Conservation (phyloP, 1,140 invertebrate genomes). For the Sarcophaga bullata region DNA sequence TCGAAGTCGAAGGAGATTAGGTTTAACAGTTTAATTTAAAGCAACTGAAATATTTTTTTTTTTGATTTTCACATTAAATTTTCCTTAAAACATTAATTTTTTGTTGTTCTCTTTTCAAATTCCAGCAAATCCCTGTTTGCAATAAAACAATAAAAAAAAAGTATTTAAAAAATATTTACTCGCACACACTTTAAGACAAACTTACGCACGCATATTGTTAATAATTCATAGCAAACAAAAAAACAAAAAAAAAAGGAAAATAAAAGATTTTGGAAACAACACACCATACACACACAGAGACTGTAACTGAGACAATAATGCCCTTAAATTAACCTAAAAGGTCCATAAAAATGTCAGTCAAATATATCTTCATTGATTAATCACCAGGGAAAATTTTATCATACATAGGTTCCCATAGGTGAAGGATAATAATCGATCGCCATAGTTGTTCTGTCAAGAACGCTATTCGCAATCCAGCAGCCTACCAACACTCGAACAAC, state of each 20-base stretch:
- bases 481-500: no score
- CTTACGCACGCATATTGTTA: background rate
- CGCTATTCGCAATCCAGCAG: no score
- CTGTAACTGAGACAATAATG: background rate
- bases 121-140: background rate
- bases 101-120: background rate
- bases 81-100: no score
- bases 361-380: constrained; percentile 39
- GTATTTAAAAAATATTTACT: background rate
- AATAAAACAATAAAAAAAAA: constrained; percentile 4
- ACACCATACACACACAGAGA: background rate
- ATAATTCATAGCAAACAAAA: background rate
- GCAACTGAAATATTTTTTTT: no score
- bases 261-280: background rate
- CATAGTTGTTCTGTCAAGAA: no score
- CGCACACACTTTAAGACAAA: background rate
- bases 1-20: no score
- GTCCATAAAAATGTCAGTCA: constrained; percentile 36
- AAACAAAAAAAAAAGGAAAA: background rate
- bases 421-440: no score
- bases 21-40: no score
- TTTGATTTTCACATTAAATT: no score
- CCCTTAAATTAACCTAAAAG: constrained; percentile 29
- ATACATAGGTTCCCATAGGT: background rate
- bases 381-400: constrained; percentile 14